phyloP scores from a whole-genome alignment of 1,140 invertebrate genomes.

The Drosophila rhopaloa region DNA sequence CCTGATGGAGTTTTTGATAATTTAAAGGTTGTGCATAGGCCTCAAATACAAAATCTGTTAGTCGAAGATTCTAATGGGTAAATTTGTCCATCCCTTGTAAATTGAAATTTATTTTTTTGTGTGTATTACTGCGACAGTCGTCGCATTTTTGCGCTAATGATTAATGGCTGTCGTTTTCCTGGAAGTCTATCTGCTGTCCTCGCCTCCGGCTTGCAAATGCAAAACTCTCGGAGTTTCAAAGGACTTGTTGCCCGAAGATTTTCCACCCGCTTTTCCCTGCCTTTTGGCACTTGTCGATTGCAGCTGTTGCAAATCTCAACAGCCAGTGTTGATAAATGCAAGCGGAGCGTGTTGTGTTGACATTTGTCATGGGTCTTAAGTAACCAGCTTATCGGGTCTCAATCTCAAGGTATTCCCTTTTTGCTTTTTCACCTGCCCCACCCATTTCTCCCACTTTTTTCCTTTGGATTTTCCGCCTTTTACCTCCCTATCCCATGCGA shows the following conservation, averaged over 20 bases:
- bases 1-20: no score
- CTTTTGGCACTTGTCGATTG: slow-evolving; percentile 40
- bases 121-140: slow-evolving; percentile 28
- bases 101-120: not conserved
- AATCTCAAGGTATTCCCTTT: slow-evolving; percentile 16
- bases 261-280: slow-evolving; percentile 8
- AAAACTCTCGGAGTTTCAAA: slow-evolving; percentile 54
- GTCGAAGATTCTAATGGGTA: not conserved
- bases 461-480: not conserved
- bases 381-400: slow-evolving; percentile 52
- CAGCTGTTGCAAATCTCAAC: slow-evolving; percentile 80
- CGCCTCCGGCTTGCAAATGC: slow-evolving; percentile 55
- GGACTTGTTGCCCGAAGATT: not conserved
- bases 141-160: slow-evolving; percentile 76
- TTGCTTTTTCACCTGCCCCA: not conserved
- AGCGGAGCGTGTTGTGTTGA: slow-evolving; percentile 49
- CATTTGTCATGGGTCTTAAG: slow-evolving; percentile 50
- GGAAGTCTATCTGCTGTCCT: slow-evolving; percentile 38
- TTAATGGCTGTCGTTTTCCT: slow-evolving; percentile 70
- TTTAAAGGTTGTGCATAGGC: no score
- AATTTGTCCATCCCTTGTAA: no score
- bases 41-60: not conserved
- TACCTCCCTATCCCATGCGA: not conserved
- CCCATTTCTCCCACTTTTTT: not conserved
- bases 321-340: slow-evolving; percentile 76